These are phyloP conservation scores for Diadegma fenestrale DNA, from an alignment of 2,888 invertebrate genomes.

Conservation along the genomic window DNA sequence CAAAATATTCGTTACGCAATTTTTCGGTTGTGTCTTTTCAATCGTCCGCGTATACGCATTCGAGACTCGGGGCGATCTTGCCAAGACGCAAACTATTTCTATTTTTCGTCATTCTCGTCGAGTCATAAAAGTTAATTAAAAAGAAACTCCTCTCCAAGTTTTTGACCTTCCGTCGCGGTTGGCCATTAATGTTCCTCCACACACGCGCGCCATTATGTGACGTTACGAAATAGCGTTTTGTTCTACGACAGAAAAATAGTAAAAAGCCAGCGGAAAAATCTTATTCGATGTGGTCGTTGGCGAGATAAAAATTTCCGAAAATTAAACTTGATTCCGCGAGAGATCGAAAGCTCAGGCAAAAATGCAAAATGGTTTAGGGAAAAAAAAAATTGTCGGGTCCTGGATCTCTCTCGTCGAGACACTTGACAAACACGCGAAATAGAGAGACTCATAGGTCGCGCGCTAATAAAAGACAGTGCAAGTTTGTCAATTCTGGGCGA, in stretches of 20 bases:
- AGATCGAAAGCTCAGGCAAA: neutral
- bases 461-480: conserved; percentile 5
- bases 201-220: neutral
- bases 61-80: neutral
- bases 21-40: neutral
- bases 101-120: neutral
- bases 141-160: conserved; percentile 20
- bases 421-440: conserved; percentile 45
- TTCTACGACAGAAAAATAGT: neutral
- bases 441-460: conserved; percentile 19
- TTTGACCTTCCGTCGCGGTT: conserved; percentile 15
- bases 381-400: neutral
- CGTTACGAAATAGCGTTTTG: conserved; percentile 1
- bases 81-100: too few species aligned
- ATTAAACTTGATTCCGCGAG: neutral
- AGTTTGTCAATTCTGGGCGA: neutral
- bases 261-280: neutral
- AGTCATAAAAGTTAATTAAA: conserved; percentile 17
- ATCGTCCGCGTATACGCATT: neutral
- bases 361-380: neutral
- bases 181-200: neutral
- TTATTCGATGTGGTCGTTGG: neutral
- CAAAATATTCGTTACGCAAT: conserved; percentile 1
- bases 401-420: conserved; percentile 15
- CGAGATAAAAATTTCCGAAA: neutral